Percentiles rank a stretch among this genome's conserved stretches.
Conservation (phyloP, 2,888 invertebrate species). For the Meandrusa payeni region DNA sequence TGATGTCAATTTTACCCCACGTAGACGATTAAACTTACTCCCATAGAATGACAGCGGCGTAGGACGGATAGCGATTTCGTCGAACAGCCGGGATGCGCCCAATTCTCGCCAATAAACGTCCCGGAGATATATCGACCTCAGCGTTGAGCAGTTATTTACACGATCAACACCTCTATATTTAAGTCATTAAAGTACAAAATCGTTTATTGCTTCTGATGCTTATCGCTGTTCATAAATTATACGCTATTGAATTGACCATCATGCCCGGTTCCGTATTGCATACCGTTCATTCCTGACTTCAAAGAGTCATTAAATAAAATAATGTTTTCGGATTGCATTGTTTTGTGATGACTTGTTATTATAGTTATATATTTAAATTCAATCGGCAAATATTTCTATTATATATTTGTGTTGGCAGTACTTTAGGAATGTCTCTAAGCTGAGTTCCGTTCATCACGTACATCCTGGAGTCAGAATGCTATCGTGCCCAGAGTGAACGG, state of each 20-base stretch:
- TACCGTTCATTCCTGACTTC: constrained; percentile 33
- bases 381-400: too few species aligned
- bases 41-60: constrained; percentile 64
- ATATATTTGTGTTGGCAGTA: too few species aligned
- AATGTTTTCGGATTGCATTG: constrained; percentile 7
- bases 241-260: constrained; percentile 59
- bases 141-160: constrained; percentile 40
- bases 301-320: constrained; percentile 17
- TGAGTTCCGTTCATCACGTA: too few species aligned
- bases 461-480: too few species aligned
- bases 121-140: constrained; percentile 62
- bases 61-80: constrained; percentile 75
- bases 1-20: constrained; percentile 13
- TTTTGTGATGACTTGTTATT: constrained; percentile 9
- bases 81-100: constrained; percentile 78
- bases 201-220: constrained; percentile 43
- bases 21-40: constrained; percentile 55
- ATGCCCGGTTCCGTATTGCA: constrained; percentile 47
- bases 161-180: constrained; percentile 58
- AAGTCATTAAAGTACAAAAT: constrained; percentile 53
- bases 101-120: constrained; percentile 78
- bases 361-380: too few species aligned
- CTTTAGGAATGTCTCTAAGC: too few species aligned
- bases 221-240: constrained; percentile 49
- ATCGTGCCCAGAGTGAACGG: too few species aligned